Evolutionary conservation across 1,140 invertebrate genomes (phyloP).

Genomic region (Ostrea denselamellosa): DNA sequence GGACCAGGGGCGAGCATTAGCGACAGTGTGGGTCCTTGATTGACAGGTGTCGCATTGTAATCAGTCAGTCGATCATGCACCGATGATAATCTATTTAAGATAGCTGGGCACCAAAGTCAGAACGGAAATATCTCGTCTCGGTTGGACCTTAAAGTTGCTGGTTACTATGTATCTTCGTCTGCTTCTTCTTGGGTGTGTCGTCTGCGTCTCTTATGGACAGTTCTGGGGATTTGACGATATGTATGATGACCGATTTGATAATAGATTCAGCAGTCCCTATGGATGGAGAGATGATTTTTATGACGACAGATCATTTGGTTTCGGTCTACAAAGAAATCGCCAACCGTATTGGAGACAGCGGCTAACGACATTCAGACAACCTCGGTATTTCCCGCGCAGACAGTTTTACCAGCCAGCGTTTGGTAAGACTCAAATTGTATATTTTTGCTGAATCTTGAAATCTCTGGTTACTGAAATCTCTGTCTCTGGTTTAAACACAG

Average conservation of each 20-base stretch:
- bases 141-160: not conserved
- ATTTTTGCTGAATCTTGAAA: too few species aligned
- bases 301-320: slow-evolving; percentile 6
- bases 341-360: not conserved
- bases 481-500: too few species aligned
- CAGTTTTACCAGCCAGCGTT: not conserved
- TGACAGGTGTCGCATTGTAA: not conserved
- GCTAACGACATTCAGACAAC: not conserved
- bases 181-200: not conserved
- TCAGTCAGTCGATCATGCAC: not conserved
- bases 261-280: slow-evolving; percentile 2
- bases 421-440: not conserved
- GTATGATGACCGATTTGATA: not conserved
- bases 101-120: not conserved
- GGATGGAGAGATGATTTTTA: not conserved
- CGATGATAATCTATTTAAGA: not conserved
- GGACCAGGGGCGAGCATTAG: not conserved
- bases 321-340: not conserved
- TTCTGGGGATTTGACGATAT: not conserved
- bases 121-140: not conserved
- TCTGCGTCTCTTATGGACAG: not conserved
- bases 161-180: not conserved
- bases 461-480: too few species aligned
- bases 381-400: not conserved
- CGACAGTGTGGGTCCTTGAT: not conserved